Conservation (phyloP, 1,140 invertebrate genomes). For the Temnothorax nylanderi region DNA sequence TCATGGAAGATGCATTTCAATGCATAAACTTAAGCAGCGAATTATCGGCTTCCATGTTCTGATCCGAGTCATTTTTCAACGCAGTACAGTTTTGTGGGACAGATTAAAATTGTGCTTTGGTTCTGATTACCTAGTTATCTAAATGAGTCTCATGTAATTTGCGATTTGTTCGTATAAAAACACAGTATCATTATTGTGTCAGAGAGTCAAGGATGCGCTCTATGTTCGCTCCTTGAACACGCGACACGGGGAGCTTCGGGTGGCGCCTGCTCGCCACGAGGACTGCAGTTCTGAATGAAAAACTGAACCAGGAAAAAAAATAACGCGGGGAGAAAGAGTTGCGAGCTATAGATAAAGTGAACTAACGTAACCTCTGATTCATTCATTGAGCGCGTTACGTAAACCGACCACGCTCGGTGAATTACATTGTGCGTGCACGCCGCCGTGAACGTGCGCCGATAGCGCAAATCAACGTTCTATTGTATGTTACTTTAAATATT, state of each 20-base stretch:
- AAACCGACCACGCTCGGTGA: constrained; percentile 52
- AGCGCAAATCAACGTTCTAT: constrained; percentile 38
- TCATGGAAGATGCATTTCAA: not conserved
- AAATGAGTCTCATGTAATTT: not conserved
- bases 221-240: not conserved
- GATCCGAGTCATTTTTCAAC: not conserved
- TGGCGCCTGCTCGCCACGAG: constrained; percentile 39
- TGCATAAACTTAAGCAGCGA: not conserved
- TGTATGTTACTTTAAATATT: constrained; percentile 2
- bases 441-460: constrained; percentile 29
- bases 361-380: constrained; percentile 69
- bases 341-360: constrained; percentile 61
- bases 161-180: not conserved
- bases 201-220: constrained; percentile 34
- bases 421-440: constrained; percentile 50
- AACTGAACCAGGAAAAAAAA: constrained; percentile 26
- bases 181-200: constrained; percentile 4
- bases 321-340: constrained; percentile 48
- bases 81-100: not conserved
- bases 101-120: not conserved
- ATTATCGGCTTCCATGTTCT: not conserved
- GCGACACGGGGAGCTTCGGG: not conserved
- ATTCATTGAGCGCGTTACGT: constrained; percentile 68
- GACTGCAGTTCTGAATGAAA: constrained; percentile 36
- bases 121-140: not conserved